Evolutionary conservation across 2,888 invertebrate species (phyloP), one percentile per base, ranked within the genome.

Genomic region (Zootermopsis nevadensis): DNA sequence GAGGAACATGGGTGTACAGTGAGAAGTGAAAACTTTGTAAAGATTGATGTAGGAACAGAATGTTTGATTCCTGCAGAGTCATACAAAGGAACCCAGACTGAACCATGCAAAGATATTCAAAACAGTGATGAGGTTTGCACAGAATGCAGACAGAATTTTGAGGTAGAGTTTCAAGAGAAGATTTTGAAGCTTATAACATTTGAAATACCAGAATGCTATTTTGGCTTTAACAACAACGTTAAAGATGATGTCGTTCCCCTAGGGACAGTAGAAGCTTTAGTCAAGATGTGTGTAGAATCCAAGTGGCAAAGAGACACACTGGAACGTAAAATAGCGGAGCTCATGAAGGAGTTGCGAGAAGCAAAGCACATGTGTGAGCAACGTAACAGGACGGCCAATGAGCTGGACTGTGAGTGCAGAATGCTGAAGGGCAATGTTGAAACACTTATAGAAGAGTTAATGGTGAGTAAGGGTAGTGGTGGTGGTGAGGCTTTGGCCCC

Each of bases 241-340:
- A 24, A 60, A 27, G 67, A 79, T 10, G 82, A 74, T 12, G 27
- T 55, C 12, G 53, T 42, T 3, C 53, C 53, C 19, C 77, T 67
- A 27, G 77, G 30, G n/a, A 79, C 77, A 22, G 81, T 85, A 24
- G 81, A 81, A 42, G 81, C 77, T 19, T 30, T 85, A 2, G 84
- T 83, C 12, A 85, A 84, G 69, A 72, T 82, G 76, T 80, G 77
- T 30, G 66, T 81, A 8, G 85, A 85, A 53, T 81, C 72, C 31
- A 93, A 93, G 76, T 89, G 89, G 88, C 89, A 89, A 85, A 88
- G 89, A 83, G 89, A 89, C 27, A 87, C 88, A 83, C 85, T 89
- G 85, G 91, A 89, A 86, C 88, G 88, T 85, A 89, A 88, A 84
- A 85, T 85, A 1, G 74, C 84, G 1, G 84, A 84, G 66, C 69